Percentiles rank a stretch among this genome's conserved stretches.
Evolutionary conservation across 2,113 vertebrate genomes (phyloP).

Genomic region (Rhinichthys klamathensis): DNA sequence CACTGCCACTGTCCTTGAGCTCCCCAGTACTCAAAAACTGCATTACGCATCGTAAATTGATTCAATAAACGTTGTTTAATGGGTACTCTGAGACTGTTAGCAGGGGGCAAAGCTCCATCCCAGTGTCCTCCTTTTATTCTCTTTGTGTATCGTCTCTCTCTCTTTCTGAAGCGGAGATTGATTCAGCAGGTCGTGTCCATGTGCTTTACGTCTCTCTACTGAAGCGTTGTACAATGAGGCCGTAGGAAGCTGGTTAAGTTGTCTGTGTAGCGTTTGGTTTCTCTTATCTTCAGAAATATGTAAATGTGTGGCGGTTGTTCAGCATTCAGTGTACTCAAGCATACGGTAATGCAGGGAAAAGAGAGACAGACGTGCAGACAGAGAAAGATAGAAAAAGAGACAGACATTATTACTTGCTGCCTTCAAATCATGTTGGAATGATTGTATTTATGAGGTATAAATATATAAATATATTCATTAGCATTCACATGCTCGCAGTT

Average conservation of each 20-base stretch:
- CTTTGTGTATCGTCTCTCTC: constrained; percentile 2
- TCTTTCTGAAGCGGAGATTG: constrained; percentile 49
- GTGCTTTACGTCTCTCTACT: constrained; percentile 59
- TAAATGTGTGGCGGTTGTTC: constrained; percentile 76
- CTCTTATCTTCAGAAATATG: constrained; percentile 75
- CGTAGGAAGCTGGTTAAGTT: constrained; percentile 72
- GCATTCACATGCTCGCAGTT: background rate
- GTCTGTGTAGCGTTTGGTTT: constrained; percentile 66
- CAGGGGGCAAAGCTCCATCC: background rate
- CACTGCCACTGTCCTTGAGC: background rate
- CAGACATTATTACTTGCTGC: background rate
- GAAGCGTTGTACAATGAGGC: constrained; percentile 62
- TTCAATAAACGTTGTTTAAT: constrained; percentile 32
- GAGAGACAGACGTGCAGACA: constrained; percentile 13
- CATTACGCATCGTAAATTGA: constrained; percentile 14
- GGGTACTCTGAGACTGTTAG: constrained; percentile 10
- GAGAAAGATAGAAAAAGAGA: constrained; percentile 28
- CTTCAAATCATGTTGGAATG: background rate
- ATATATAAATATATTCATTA: background rate
- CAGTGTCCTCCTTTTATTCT: background rate
- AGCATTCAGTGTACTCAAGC: constrained; percentile 75
- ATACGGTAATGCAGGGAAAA: constrained; percentile 62
- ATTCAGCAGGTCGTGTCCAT: constrained; percentile 41
- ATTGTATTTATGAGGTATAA: constrained; percentile 1
- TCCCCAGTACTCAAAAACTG: background rate